These are phyloP conservation scores for Catocala sponsa DNA, from an alignment of 2,888 invertebrate species.

Conservation along the genomic window DNA sequence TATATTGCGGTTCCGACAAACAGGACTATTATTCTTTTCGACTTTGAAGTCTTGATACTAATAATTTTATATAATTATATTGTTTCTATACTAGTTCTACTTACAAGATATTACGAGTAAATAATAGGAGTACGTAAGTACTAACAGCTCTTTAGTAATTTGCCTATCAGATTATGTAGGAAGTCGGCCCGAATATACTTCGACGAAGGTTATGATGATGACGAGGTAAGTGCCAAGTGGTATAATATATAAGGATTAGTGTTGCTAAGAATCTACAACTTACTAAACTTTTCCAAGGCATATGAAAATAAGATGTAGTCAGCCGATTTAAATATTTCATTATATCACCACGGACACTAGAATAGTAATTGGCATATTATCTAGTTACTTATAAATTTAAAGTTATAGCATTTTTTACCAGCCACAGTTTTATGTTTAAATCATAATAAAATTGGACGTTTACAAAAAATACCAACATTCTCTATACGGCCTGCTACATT, in stretches of 20 bases:
- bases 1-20: conserved; percentile 67
- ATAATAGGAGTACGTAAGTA: neutral
- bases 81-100: neutral
- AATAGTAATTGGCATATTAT: too few relatives aligned
- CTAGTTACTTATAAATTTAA: too few relatives aligned
- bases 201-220: neutral
- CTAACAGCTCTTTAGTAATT: neutral
- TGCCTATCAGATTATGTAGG: neutral
- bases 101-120: neutral
- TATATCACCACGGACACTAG: too few relatives aligned
- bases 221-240: neutral
- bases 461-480: conserved; percentile 3
- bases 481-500: conserved; percentile 36
- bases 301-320: too few relatives aligned
- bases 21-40: conserved; percentile 64
- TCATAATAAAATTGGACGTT: conserved; percentile 12
- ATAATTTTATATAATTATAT: conserved; percentile 1
- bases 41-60: conserved; percentile 42
- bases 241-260: neutral
- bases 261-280: neutral
- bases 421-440: too few relatives aligned
- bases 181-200: neutral
- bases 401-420: too few relatives aligned
- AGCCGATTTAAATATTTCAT: too few relatives aligned
- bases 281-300: too few relatives aligned